Evolutionary conservation across 2,888 invertebrate genomes (phyloP).

Genomic region (Alitta virens): DNA sequence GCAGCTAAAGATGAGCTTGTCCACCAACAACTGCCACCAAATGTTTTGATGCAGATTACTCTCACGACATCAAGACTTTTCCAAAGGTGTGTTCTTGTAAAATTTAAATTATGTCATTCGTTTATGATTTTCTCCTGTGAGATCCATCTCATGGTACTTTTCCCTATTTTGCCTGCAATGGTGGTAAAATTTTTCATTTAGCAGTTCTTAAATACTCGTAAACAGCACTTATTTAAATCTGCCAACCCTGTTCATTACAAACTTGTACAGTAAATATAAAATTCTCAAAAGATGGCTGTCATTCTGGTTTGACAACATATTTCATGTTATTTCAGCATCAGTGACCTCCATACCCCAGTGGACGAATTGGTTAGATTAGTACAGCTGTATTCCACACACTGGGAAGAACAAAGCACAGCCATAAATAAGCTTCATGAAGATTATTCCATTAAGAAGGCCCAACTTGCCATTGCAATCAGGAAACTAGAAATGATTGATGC

Average conservation of each 20-base stretch:
- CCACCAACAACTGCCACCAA: conserved; percentile 50
- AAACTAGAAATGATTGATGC: conserved; percentile 53
- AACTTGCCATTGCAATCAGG: conserved; percentile 54
- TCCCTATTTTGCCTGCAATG: too few relatives aligned
- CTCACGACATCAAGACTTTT: conserved; percentile 49
- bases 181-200: too few relatives aligned
- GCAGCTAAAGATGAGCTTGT: conserved; percentile 55
- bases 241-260: too few relatives aligned
- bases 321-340: conserved; percentile 37
- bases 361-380: conserved; percentile 53
- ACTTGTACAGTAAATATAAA: too few relatives aligned
- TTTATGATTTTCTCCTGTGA: too few relatives aligned
- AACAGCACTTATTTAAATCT: too few relatives aligned
- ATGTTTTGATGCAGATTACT: conserved; percentile 46
- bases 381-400: conserved; percentile 54
- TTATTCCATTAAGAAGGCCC: conserved; percentile 53
- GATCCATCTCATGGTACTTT: too few relatives aligned
- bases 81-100: conserved; percentile 47
- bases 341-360: conserved; percentile 53
- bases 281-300: too few relatives aligned
- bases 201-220: too few relatives aligned
- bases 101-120: too few relatives aligned
- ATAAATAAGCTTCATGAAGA: conserved; percentile 55
- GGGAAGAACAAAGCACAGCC: conserved; percentile 55
- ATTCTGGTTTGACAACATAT: too few relatives aligned